These are phyloP conservation scores for Mycogona germanica DNA, from an alignment of 2,888 invertebrate genomes.

Conservation along the genomic window DNA sequence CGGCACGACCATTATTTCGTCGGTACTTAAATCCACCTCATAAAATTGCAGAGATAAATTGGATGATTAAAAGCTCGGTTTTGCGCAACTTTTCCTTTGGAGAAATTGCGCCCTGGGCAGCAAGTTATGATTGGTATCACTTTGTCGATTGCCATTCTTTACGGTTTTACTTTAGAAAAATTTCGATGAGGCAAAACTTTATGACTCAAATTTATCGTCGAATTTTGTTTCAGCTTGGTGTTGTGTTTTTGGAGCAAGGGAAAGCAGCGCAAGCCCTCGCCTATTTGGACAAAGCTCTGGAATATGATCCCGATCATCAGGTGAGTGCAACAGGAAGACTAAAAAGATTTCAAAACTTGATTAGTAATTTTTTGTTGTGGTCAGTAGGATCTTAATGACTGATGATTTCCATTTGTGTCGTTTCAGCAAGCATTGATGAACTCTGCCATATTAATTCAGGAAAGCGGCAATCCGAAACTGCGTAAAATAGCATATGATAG, in stretches of 20 bases:
- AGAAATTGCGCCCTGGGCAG: too few relatives aligned
- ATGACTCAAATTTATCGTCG: too few relatives aligned
- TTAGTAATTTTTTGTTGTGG: conserved; percentile 5
- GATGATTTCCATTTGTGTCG: not conserved
- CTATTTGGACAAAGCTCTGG: conserved; percentile 83
- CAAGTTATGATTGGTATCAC: too few relatives aligned
- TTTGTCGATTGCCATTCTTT: too few relatives aligned
- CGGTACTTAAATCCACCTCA: too few relatives aligned
- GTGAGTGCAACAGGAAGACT: too few relatives aligned
- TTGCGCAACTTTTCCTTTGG: too few relatives aligned
- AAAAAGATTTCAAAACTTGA: not conserved
- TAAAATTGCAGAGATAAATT: too few relatives aligned
- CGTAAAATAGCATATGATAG: conserved; percentile 45
- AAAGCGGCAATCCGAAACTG: conserved; percentile 65
- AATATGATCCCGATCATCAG: conserved; percentile 86
- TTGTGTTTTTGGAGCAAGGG: conserved; percentile 84
- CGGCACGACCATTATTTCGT: too few relatives aligned
- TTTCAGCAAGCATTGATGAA: conserved; percentile 78
- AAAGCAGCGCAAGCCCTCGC: conserved; percentile 81
- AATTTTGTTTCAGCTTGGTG: conserved; percentile 58
- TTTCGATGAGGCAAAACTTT: too few relatives aligned
- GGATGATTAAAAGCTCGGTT: too few relatives aligned
- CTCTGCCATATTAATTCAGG: conserved; percentile 88
- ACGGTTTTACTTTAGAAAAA: too few relatives aligned
- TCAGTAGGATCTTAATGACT: not conserved